Conservation (phyloP, 2,113 vertebrate species). For the Oxygymnocypris stewartii region DNA sequence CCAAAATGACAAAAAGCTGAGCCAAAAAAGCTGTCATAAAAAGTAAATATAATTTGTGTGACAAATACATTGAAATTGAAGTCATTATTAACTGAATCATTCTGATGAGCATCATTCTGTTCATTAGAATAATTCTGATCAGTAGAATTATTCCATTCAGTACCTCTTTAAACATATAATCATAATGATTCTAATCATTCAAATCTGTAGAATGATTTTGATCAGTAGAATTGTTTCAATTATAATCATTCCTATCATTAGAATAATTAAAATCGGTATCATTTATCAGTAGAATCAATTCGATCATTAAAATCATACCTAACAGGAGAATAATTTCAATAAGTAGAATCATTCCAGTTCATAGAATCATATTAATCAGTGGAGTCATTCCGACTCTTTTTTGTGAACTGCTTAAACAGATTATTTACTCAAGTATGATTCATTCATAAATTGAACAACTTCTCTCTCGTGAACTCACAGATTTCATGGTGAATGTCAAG, state of each 20-base stretch:
- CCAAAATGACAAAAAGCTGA: not conserved
- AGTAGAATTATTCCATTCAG: not conserved
- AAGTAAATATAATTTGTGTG: not conserved
- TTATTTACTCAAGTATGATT: not conserved
- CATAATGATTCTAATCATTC: not conserved
- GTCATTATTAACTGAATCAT: not conserved
- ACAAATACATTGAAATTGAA: not conserved
- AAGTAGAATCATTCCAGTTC: not conserved
- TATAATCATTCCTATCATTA: not conserved
- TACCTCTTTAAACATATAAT: no score
- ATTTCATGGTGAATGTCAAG: not conserved
- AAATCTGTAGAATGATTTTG: not conserved
- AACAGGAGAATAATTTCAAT: not conserved
- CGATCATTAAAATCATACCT: not conserved
- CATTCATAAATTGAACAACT: not conserved
- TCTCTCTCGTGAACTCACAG: not conserved
- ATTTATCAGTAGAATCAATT: no score
- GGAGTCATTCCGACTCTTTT: not conserved
- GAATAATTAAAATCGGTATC: not conserved
- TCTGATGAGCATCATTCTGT: no score
- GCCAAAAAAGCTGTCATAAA: no score
- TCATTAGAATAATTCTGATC: not conserved
- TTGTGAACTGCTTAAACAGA: not conserved
- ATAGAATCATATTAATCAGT: not conserved
- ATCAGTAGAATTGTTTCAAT: not conserved